Percentiles rank a stretch among this genome's conserved stretches.
phyloP scores from a whole-genome alignment of 92 coral and sea anemone genomes.

The Plumapathes pennacea region DNA sequence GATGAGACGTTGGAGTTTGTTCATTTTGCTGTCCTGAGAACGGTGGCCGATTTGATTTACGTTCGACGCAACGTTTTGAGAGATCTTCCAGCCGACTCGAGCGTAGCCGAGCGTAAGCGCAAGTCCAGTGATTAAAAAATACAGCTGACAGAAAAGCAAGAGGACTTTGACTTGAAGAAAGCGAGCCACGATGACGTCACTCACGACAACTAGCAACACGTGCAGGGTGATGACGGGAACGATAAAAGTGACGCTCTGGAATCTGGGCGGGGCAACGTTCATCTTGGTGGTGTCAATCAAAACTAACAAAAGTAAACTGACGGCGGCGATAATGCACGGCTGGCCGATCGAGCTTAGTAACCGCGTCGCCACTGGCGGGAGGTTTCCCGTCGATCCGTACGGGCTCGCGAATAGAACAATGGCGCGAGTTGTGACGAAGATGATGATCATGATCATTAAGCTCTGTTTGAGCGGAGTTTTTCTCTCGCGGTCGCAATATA shows the following conservation, averaged over 20 bases:
- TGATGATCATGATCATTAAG: conserved; percentile 55
- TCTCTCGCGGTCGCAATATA: conserved; percentile 36
- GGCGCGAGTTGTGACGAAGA: conserved; percentile 75
- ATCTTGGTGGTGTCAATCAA: conserved; percentile 94
- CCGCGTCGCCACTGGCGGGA: conserved; percentile 43
- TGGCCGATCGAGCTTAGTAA: conserved; percentile 83
- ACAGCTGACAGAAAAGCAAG: conserved; percentile 83
- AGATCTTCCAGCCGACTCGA: conserved; percentile 77
- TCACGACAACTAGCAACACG: conserved; percentile 66
- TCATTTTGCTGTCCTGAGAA: conserved; percentile 52
- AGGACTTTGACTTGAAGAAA: conserved; percentile 73
- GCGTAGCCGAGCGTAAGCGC: conserved; percentile 71
- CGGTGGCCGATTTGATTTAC: conserved; percentile 43
- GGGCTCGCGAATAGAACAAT: conserved; percentile 68
- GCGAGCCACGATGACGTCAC: conserved; percentile 74
- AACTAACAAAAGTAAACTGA: conserved; percentile 81
- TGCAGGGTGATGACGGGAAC: conserved; percentile 66
- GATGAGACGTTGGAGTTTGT: conserved; percentile 65
- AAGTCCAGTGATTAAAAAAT: conserved; percentile 56
- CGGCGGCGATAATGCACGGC: conserved; percentile 84
- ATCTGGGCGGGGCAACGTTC: conserved; percentile 90
- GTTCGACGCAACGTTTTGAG: conserved; percentile 62
- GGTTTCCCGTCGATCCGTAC: conserved; percentile 62
- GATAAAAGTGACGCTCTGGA: conserved; percentile 74
- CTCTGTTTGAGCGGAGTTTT: conserved; percentile 72